These are phyloP conservation scores for Leptestheria dahalacensis DNA, from an alignment of 1,140 invertebrate species.

Conservation along the genomic window DNA sequence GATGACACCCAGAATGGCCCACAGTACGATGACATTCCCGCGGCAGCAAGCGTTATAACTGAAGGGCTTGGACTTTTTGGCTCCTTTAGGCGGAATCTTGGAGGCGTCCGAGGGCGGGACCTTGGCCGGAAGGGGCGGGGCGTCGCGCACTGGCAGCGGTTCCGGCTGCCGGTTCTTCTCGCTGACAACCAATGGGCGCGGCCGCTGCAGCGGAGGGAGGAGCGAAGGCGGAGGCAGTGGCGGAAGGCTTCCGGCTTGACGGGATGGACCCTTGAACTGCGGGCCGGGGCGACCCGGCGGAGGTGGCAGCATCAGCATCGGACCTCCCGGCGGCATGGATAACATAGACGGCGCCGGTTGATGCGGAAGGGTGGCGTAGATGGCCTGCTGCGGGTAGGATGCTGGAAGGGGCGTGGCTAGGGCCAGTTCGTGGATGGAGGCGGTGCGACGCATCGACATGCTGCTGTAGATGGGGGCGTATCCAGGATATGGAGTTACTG, in stretches of 20 bases:
- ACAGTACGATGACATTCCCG: slow-evolving; percentile 16
- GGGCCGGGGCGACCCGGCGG: background rate
- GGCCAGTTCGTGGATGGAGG: slow-evolving; percentile 12
- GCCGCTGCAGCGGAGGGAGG: slow-evolving; percentile 15
- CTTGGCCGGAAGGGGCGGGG: slow-evolving; percentile 7
- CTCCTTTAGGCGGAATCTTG: background rate
- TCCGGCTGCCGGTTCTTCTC: slow-evolving; percentile 11
- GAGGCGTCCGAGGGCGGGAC: slow-evolving; percentile 2
- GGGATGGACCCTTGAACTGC: background rate
- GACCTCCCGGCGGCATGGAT: background rate
- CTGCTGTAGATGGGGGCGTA: slow-evolving; percentile 7
- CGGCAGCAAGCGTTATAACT: slow-evolving; percentile 16
- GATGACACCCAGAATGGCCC: slow-evolving; percentile 16
- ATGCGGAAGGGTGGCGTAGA: slow-evolving; percentile 7
- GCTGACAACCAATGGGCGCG: slow-evolving; percentile 1
- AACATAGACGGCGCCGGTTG: background rate
- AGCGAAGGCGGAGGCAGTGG: slow-evolving; percentile 12
- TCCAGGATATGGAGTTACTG: background rate
- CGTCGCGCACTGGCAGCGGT: slow-evolving; percentile 7
- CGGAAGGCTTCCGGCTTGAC: slow-evolving; percentile 8
- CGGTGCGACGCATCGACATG: slow-evolving; percentile 6
- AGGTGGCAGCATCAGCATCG: background rate
- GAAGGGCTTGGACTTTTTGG: slow-evolving; percentile 6
- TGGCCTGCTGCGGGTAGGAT: background rate
- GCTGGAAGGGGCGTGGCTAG: slow-evolving; percentile 5